Evolutionary conservation across 2,113 vertebrate genomes (phyloP), one percentile per base, ranked within the genome.

Genomic region (Phrynosoma blainvillii): DNA sequence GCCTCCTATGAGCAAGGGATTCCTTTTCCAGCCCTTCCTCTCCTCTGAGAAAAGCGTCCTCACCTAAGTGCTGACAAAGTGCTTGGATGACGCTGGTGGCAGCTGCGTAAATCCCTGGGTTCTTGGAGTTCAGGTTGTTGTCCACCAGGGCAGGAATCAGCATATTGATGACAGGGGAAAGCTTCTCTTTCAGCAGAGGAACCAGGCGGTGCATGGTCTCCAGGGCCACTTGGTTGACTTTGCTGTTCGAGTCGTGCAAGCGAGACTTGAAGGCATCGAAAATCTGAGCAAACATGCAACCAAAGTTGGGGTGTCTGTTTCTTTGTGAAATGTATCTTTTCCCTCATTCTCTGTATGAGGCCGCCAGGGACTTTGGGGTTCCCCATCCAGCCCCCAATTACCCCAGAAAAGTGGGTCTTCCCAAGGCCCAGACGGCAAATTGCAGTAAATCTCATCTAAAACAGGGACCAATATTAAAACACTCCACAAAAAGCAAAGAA

Each of bases 41-140:
- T 16, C 59, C 13, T 62, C 40, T 62, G 66, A 32, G 32, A 76
- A 86, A 66, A 10, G 8, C 18, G 16, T 40, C 12, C 12, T 84
- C 93, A 98, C 98, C 98, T 4, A 99, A 87, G 91, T 99, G 96
- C 23, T 94, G 95, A 90, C 97, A 96, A 0, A 99, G 96, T 76
- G 98, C 97, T 82, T 98, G 94, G 71, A 99, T 89, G 65, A 98
- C 98, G 2, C 94, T 97, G 4, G 97, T 96, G 84, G 98, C 98
- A 87, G 98, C 98, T 80, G 96, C 93, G 81, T 98, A 98, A 94
- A 99, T 97, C 89, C 96, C 96, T 82, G 96, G 97, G 88, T 98
- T 99, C 96, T 98, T 99, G 56, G 98, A 99, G 96, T 99, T 99
- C 70, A 99, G 97, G 94, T 99, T 98, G 96, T 98, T 99, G 96